Conservation (phyloP, 1,140 invertebrate species). For the Limonius californicus region DNA sequence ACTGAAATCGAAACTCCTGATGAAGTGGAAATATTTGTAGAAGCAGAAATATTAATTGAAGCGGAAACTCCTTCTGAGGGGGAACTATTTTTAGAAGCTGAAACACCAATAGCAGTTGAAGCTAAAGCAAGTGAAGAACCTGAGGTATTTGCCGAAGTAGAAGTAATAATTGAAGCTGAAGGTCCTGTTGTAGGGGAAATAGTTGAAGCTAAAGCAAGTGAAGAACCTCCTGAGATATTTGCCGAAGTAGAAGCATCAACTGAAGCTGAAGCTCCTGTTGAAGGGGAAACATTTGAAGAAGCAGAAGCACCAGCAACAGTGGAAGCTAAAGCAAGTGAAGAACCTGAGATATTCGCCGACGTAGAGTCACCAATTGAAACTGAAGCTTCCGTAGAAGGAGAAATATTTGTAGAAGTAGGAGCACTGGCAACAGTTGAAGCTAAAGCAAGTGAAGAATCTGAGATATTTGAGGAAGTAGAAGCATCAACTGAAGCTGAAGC, state of each 20-base stretch:
- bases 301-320: background rate
- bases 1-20: background rate
- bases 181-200: background rate
- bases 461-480: background rate
- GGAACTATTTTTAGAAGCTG: background rate
- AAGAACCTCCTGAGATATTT: no score
- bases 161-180: conserved; percentile 4
- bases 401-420: background rate
- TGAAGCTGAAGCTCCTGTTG: conserved; percentile 2
- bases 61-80: background rate
- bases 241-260: background rate
- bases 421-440: background rate
- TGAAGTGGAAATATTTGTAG: background rate
- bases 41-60: no score
- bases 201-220: no score
- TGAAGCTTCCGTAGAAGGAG: background rate
- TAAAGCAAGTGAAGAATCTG: background rate
- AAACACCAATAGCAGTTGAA: background rate
- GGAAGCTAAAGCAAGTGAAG: no score
- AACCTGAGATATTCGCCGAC: background rate
- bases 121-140: no score
- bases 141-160: background rate
- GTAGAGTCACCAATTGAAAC: conserved; percentile 3
- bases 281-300: background rate
- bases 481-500: conserved; percentile 3